Evolutionary conservation across 1,140 invertebrate genomes (phyloP).

Genomic region (Apis dorsata): DNA sequence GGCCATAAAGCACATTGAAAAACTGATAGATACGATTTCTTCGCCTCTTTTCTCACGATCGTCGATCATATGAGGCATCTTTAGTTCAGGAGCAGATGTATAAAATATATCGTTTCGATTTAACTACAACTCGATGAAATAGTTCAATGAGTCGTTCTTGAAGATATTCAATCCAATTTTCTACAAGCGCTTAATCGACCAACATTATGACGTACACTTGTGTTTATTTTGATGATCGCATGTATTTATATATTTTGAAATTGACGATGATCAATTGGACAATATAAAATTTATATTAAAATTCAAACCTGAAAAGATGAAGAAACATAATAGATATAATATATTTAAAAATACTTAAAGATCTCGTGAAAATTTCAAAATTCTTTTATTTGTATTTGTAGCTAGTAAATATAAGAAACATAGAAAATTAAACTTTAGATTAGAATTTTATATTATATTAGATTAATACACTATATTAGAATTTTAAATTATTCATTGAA

Average conservation of each 20-base stretch:
- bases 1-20: slow-evolving; percentile 22
- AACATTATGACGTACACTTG: slow-evolving; percentile 37
- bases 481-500: not conserved
- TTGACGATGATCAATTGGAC: slow-evolving; percentile 50
- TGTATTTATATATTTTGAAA: slow-evolving; percentile 29
- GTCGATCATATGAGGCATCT: slow-evolving; percentile 25
- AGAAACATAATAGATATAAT: not conserved
- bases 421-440: too few relatives aligned
- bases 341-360: not conserved
- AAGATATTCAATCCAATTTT: slow-evolving; percentile 36
- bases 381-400: slow-evolving; percentile 19
- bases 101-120: slow-evolving; percentile 16
- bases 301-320: not conserved
- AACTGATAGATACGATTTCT: slow-evolving; percentile 33
- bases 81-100: not conserved
- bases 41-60: slow-evolving; percentile 25
- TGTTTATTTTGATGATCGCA: slow-evolving; percentile 31
- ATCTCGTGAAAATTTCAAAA: slow-evolving; percentile 8
- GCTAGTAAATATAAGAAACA: not conserved
- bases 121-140: slow-evolving; percentile 21
- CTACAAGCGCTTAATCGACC: slow-evolving; percentile 49
- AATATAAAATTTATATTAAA: too few relatives aligned
- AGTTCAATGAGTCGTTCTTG: slow-evolving; percentile 1
- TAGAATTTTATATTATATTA: too few relatives aligned
- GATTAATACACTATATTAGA: too few relatives aligned